These are phyloP conservation scores for Coelinius sp. DNA, from an alignment of 2,888 invertebrate species.

Conservation along the genomic window DNA sequence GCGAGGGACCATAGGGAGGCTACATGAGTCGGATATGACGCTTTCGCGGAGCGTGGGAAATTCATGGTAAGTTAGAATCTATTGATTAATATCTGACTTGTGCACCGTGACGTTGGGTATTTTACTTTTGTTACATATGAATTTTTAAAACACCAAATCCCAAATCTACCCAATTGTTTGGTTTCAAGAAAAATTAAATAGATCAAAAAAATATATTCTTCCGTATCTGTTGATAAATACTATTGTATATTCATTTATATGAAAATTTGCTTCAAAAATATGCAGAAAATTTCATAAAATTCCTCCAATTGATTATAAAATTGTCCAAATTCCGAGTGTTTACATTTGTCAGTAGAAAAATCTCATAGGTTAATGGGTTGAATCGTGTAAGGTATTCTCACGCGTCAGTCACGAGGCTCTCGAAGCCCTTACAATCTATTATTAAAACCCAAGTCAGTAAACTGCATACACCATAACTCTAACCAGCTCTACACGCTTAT, in stretches of 20 bases:
- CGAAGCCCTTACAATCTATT: constrained; percentile 13
- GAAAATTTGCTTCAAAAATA: too few species aligned
- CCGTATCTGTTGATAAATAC: too few species aligned
- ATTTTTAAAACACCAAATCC: background rate
- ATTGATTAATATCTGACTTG: constrained; percentile 33
- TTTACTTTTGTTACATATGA: background rate
- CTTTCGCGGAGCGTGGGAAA: constrained; percentile 47
- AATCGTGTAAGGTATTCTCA: constrained; percentile 12
- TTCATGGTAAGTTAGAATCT: constrained; percentile 16
- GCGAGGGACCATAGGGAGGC: constrained; percentile 41
- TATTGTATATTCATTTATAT: too few species aligned
- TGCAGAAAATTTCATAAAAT: too few species aligned
- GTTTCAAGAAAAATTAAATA: too few species aligned
- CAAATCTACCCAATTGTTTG: background rate
- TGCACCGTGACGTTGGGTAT: constrained; percentile 24
- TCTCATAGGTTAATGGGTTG: background rate
- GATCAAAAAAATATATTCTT: too few species aligned
- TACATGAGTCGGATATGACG: constrained; percentile 47
- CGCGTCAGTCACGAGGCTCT: constrained; percentile 20
- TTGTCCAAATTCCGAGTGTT: background rate
- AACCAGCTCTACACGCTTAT: constrained; percentile 12
- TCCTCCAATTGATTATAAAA: too few species aligned
- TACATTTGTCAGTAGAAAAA: background rate
- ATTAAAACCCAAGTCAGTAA: constrained; percentile 20
- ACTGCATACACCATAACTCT: constrained; percentile 1